Conservation (phyloP, 2,888 invertebrate species). For the Gryllus longicercus region DNA sequence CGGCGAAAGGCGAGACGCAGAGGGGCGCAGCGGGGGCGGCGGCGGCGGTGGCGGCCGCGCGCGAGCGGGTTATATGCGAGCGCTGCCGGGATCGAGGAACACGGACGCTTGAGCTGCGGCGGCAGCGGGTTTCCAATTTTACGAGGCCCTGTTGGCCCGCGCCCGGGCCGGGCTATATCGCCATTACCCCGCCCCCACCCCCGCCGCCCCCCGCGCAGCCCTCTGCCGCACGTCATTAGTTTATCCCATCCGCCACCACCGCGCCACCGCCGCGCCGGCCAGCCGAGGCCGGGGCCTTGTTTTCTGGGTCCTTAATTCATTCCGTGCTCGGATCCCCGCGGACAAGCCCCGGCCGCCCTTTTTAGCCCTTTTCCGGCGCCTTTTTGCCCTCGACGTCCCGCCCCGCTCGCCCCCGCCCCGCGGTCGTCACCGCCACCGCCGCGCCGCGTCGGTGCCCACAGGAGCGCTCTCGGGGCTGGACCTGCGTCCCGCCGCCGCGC, state of each 20-base stretch:
- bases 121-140: slow-evolving; percentile 5
- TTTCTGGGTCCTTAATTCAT: slow-evolving; percentile 5
- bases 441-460: too few relatives aligned
- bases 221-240: background rate
- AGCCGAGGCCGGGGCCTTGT: background rate
- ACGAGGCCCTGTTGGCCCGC: background rate
- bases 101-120: background rate
- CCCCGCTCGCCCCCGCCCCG: too few relatives aligned
- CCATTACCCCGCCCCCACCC: background rate
- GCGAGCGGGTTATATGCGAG: too few relatives aligned
- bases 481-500: too few relatives aligned
- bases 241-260: background rate
- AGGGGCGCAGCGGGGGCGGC: too few relatives aligned
- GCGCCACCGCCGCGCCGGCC: background rate
- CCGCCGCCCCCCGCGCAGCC: background rate
- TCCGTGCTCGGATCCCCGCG: background rate
- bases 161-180: background rate
- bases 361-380: background rate
- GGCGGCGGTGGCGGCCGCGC: too few relatives aligned
- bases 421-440: too few relatives aligned
- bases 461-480: too few relatives aligned
- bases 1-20: too few relatives aligned
- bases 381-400: background rate
- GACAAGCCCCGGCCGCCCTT: background rate
- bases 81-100: background rate